Conservation (phyloP, 2,113 vertebrate species). For the Eudyptes chrysolophus region DNA sequence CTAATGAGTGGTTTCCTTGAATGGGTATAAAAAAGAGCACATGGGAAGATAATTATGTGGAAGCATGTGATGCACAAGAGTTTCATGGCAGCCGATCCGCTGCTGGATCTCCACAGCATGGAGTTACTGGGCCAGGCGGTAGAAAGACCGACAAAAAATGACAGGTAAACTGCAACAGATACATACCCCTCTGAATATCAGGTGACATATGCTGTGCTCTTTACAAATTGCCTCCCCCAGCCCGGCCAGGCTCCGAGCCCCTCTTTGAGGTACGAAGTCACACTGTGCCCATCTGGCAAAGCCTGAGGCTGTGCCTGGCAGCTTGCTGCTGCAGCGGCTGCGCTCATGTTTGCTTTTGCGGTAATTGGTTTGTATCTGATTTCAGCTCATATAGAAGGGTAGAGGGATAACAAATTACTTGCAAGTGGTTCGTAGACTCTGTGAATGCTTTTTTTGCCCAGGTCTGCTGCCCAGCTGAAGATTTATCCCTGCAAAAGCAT, state of each 20-base stretch:
- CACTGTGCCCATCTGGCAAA: constrained; percentile 43
- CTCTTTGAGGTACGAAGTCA: not conserved
- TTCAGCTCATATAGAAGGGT: not conserved
- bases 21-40: not conserved
- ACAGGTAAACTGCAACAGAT: not conserved
- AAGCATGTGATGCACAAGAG: not conserved
- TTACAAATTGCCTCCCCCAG: not conserved
- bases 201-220: not conserved
- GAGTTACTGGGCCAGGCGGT: rapidly evolving
- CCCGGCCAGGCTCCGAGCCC: not conserved
- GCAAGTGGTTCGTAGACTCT: not conserved
- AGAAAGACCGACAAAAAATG: not conserved
- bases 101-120: not conserved
- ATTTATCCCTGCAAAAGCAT: not conserved
- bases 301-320: constrained; percentile 1
- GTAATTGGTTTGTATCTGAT: constrained; percentile 28
- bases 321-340: not conserved
- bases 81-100: not conserved
- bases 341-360: not conserved
- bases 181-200: not conserved
- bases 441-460: not conserved
- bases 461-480: not conserved
- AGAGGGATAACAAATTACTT: constrained; percentile 13
- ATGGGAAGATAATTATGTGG: not conserved
- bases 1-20: not conserved